Percentiles rank a stretch among this genome's conserved stretches.
phyloP scores from a whole-genome alignment of 2,113 vertebrate species.

The Corythaixoides concolor region DNA sequence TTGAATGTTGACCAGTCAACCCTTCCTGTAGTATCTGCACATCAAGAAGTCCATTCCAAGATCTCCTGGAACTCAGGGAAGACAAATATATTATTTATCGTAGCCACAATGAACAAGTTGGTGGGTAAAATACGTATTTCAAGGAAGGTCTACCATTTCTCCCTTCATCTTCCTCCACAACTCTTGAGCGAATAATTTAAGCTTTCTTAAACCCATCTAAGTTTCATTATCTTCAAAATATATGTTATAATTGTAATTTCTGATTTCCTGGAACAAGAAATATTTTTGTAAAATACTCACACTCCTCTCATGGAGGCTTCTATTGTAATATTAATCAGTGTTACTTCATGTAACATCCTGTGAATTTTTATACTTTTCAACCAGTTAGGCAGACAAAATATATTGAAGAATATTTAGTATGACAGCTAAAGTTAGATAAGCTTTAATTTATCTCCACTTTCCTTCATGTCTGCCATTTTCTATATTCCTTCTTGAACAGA shows the following conservation, averaged over 20 bases:
- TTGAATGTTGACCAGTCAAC: background rate
- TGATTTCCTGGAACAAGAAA: background rate
- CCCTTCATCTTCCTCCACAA: background rate
- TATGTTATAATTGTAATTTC: background rate
- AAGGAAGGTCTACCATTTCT: background rate
- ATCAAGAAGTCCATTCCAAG: background rate
- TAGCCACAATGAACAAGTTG: background rate
- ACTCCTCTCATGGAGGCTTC: background rate
- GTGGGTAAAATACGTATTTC: background rate
- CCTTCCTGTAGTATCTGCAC: background rate
- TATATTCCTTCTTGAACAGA: background rate
- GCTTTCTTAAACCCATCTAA: background rate
- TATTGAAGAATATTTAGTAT: background rate
- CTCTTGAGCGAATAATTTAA: background rate
- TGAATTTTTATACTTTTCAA: conserved; percentile 9
- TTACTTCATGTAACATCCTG: background rate
- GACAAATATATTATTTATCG: background rate
- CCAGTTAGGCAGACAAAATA: background rate
- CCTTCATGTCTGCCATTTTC: background rate
- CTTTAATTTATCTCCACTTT: background rate
- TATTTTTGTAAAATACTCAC: background rate
- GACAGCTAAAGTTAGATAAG: background rate
- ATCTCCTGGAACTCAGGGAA: background rate
- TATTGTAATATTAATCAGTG: background rate
- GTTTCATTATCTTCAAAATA: background rate